These are phyloP conservation scores for Chloropsis cyanopogon DNA, from an alignment of 2,113 vertebrate genomes.

Conservation along the genomic window DNA sequence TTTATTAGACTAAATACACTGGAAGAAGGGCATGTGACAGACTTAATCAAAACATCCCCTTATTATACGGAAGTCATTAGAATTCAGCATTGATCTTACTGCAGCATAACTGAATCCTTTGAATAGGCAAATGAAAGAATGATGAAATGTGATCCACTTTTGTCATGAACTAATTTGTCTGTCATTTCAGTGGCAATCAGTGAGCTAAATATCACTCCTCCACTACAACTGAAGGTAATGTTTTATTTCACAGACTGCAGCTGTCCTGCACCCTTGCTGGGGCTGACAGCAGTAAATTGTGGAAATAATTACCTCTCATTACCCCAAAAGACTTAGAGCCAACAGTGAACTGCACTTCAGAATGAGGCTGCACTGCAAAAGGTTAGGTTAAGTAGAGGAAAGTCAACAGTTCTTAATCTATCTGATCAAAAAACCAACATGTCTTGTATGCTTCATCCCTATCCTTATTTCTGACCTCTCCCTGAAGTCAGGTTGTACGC, in stretches of 20 bases:
- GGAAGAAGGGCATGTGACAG: background rate
- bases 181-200: background rate
- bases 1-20: background rate
- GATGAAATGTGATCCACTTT: background rate
- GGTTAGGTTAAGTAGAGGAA: background rate
- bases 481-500: background rate
- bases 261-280: background rate
- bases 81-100: background rate
- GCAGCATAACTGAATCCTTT: background rate
- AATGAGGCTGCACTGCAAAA: background rate
- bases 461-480: background rate
- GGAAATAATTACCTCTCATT: background rate
- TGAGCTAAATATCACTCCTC: background rate
- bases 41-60: background rate
- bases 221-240: background rate
- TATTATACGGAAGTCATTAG: background rate
- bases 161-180: background rate
- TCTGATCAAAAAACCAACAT: accelerated
- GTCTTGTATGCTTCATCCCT: background rate
- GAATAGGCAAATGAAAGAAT: background rate
- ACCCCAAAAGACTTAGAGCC: background rate
- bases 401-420: background rate
- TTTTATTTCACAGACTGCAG: background rate
- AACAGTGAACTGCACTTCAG: background rate
- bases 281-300: background rate